Percentiles rank a stretch among this genome's conserved stretches.
These are phyloP conservation scores for Neogale vison DNA, from an alignment of 2,113 vertebrate species.

Conservation along the genomic window DNA sequence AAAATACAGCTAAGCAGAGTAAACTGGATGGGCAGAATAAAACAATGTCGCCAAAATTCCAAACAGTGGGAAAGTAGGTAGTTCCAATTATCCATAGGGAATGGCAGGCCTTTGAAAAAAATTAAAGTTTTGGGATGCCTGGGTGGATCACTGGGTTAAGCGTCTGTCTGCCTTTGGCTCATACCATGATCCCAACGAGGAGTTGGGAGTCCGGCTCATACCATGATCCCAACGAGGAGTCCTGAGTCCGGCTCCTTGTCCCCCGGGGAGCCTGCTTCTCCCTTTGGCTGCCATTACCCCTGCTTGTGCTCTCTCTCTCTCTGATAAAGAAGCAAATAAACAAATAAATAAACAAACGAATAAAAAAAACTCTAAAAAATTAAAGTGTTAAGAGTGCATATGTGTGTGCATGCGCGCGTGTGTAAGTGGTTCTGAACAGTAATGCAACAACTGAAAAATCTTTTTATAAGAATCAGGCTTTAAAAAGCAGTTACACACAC, in stretches of 20 bases:
- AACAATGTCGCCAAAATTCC: neutral
- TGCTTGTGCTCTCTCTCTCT: too few species aligned
- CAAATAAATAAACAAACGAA: too few species aligned
- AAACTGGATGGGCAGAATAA: neutral
- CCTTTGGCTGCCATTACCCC: too few species aligned
- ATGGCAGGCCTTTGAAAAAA: neutral
- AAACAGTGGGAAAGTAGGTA: neutral
- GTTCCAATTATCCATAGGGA: neutral
- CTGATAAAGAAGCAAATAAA: too few species aligned
- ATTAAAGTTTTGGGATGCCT: neutral
- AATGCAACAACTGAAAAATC: neutral
- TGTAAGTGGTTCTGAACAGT: neutral
- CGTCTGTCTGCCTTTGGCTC: too few species aligned
- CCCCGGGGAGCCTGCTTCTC: too few species aligned
- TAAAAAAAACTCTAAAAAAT: too few species aligned
- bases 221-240: too few species aligned
- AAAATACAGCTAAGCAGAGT: neutral
- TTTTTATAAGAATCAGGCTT: neutral
- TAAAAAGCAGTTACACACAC: neutral
- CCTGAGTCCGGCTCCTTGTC: too few species aligned
- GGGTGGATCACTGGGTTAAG: too few species aligned
- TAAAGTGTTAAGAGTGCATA: neutral
- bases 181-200: too few species aligned
- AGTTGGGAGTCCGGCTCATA: too few species aligned
- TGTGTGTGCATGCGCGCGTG: neutral